phyloP scores from a whole-genome alignment of 2,888 invertebrate species.

The Oscheius sp. region DNA sequence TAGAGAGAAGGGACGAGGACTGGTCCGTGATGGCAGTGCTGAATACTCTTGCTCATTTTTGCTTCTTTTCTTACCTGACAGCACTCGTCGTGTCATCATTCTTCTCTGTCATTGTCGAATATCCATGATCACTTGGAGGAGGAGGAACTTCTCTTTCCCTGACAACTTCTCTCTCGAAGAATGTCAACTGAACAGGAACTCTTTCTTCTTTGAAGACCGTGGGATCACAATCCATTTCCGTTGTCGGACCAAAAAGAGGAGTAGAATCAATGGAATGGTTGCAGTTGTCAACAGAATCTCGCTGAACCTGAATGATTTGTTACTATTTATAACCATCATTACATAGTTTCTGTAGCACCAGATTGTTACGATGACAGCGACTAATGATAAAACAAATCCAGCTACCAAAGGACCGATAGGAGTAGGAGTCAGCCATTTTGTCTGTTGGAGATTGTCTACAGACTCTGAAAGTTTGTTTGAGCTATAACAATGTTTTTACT shows the following conservation, averaged over 20 bases:
- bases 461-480: neutral
- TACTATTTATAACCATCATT: neutral
- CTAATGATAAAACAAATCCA: neutral
- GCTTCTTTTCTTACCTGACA: slow-evolving; percentile 19
- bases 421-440: slow-evolving; percentile 10
- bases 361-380: slow-evolving; percentile 7
- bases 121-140: slow-evolving; percentile 82
- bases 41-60: neutral
- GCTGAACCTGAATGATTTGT: neutral
- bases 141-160: neutral
- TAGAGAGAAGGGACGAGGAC: neutral
- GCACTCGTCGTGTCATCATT: slow-evolving; percentile 32
- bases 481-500: neutral
- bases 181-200: slow-evolving; percentile 41
- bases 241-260: slow-evolving; percentile 18
- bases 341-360: slow-evolving; percentile 29
- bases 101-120: slow-evolving; percentile 87
- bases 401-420: slow-evolving; percentile 28
- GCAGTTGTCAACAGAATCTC: neutral
- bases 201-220: slow-evolving; percentile 24
- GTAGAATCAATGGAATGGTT: slow-evolving; percentile 14
- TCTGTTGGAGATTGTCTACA: neutral
- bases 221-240: slow-evolving; percentile 20
- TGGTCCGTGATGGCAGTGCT: slow-evolving; percentile 23
- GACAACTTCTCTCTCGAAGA: slow-evolving; percentile 77